These are phyloP conservation scores for Thalassophryne amazonica DNA, from an alignment of 2,797 vertebrate species.

Conservation along the genomic window DNA sequence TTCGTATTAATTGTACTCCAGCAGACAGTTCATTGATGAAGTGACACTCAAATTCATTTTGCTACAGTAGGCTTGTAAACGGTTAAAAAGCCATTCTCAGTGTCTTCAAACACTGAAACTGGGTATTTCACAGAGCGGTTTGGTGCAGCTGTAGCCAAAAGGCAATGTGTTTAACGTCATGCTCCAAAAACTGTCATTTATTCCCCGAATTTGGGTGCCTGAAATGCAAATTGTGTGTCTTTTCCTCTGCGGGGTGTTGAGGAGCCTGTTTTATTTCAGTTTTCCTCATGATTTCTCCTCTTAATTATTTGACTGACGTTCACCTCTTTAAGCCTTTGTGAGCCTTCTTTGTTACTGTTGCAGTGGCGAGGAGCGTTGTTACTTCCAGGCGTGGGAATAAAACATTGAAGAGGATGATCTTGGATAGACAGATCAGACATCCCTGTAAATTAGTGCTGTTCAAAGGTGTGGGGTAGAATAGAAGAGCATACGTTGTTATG, in stretches of 20 bases:
- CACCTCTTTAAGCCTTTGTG: constrained; percentile 43
- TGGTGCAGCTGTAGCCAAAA: constrained; percentile 61
- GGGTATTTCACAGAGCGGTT: constrained; percentile 68
- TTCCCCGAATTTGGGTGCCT: constrained; percentile 56
- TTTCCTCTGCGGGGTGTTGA: constrained; percentile 41
- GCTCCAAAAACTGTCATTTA: constrained; percentile 76
- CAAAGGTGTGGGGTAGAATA: constrained; percentile 26
- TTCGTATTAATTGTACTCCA: constrained; percentile 18
- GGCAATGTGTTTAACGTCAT: constrained; percentile 78
- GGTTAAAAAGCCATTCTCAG: constrained; percentile 58
- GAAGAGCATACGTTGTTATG: constrained; percentile 30
- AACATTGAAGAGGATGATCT: constrained; percentile 28
- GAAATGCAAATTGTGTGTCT: constrained; percentile 67
- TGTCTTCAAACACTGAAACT: constrained; percentile 51
- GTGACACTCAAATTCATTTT: constrained; percentile 6
- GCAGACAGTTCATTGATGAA: constrained; percentile 23
- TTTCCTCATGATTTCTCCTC: constrained; percentile 63
- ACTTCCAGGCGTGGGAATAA: constrained; percentile 30
- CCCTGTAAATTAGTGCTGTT: constrained; percentile 38
- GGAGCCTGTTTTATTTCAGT: constrained; percentile 41
- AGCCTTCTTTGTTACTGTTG: constrained; percentile 43
- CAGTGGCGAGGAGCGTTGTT: constrained; percentile 33
- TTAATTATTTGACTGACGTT: constrained; percentile 64
- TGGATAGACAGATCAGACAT: constrained; percentile 23
- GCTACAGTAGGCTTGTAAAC: constrained; percentile 32